phyloP scores from a whole-genome alignment of 2,888 invertebrate genomes.

The Agriopis aurantiaria region DNA sequence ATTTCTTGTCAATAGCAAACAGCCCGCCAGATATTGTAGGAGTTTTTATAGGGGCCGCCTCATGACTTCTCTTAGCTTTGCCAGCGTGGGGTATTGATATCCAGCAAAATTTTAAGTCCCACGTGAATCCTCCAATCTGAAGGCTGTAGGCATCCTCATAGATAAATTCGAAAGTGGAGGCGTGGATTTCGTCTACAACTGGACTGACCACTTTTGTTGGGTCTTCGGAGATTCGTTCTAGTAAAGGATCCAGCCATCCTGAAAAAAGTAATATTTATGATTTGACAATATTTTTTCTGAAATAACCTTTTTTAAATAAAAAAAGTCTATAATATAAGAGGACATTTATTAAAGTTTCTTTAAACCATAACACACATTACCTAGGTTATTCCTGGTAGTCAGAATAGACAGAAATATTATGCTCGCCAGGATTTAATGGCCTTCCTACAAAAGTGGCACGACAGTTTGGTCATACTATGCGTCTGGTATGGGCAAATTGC shows the following conservation, averaged over 20 bases:
- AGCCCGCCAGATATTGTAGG: slow-evolving; percentile 99
- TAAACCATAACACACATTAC: too few species aligned
- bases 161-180: slow-evolving; percentile 94
- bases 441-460: too few species aligned
- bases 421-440: too few species aligned
- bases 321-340: too few species aligned
- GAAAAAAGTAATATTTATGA: slow-evolving; percentile 39
- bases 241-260: slow-evolving; percentile 96
- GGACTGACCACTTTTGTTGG: slow-evolving; percentile 95
- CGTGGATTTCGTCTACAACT: slow-evolving; percentile 96
- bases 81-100: slow-evolving; percentile 95
- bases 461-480: too few species aligned
- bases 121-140: slow-evolving; percentile 95
- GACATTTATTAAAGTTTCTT: too few species aligned
- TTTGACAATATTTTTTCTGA: too few species aligned
- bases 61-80: slow-evolving; percentile 90
- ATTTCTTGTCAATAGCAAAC: slow-evolving; percentile 95
- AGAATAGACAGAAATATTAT: too few species aligned
- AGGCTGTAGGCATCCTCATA: slow-evolving; percentile 91
- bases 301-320: too few species aligned
- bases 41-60: slow-evolving; percentile 94
- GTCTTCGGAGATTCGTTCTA: slow-evolving; percentile 92
- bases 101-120: slow-evolving; percentile 98
- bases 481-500: too few species aligned
- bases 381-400: too few species aligned